phyloP scores from a whole-genome alignment of 1,140 invertebrate genomes.

The Tetragonula clypearis region DNA sequence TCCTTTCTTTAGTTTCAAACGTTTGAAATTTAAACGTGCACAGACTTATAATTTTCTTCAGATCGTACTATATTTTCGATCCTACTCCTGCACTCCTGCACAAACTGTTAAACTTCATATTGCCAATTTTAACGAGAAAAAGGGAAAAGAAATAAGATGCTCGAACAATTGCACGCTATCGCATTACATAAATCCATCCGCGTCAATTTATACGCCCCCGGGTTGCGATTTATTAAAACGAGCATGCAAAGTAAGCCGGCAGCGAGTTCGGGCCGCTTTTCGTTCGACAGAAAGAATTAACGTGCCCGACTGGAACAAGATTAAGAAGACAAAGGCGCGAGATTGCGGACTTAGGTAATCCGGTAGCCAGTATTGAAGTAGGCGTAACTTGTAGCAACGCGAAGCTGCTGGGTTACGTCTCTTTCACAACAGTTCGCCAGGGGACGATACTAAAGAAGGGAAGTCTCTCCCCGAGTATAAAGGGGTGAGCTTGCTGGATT shows the following conservation, averaged over 20 bases:
- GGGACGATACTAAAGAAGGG: conserved; percentile 58
- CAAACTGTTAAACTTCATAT: no score
- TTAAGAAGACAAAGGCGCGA: conserved; percentile 42
- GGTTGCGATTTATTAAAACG: conserved; percentile 49
- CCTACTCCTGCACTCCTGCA: no score
- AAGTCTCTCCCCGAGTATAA: conserved; percentile 58
- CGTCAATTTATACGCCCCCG: neutral
- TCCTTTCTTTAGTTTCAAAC: no score
- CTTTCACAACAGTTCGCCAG: conserved; percentile 43
- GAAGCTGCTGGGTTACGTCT: conserved; percentile 61
- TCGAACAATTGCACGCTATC: no score
- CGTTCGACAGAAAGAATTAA: conserved; percentile 11
- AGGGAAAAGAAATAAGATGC: no score
- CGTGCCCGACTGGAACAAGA: conserved; percentile 10
- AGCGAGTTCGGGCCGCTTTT: neutral
- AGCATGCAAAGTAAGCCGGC: neutral
- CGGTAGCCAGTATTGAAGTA: conserved; percentile 30
- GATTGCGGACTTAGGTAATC: conserved; percentile 58
- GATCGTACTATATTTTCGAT: no score
- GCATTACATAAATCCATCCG: no score
- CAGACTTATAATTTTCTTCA: no score
- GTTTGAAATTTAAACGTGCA: no score
- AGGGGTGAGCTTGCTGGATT: conserved; percentile 66
- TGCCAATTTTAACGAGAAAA: no score
- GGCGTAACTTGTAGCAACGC: conserved; percentile 56